Evolutionary conservation across 1,140 invertebrate genomes (phyloP).

Genomic region (Amyelois transitella): DNA sequence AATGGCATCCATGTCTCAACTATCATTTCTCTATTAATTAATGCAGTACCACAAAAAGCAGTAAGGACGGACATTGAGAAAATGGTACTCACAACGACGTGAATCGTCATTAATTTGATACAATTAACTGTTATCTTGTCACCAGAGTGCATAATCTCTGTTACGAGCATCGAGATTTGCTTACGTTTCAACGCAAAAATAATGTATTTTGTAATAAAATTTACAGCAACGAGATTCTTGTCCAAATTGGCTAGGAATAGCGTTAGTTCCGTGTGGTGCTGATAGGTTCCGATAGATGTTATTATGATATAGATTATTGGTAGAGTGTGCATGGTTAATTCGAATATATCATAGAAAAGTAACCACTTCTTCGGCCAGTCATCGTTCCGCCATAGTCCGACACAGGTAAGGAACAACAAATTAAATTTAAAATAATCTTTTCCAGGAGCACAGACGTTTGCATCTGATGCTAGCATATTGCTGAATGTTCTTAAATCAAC

Average conservation of each 20-base stretch:
- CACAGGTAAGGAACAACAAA: slow-evolving; percentile 42
- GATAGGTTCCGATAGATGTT: slow-evolving; percentile 43
- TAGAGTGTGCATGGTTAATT: slow-evolving; percentile 29
- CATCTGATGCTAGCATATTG: neutral
- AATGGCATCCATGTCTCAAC: slow-evolving; percentile 59
- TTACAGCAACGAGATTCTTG: slow-evolving; percentile 43
- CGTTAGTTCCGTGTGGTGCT: slow-evolving; percentile 25
- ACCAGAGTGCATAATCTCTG: slow-evolving; percentile 41
- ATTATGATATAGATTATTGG: slow-evolving; percentile 33
- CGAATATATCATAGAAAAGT: slow-evolving; percentile 38
- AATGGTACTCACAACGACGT: slow-evolving; percentile 31
- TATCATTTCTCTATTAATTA: slow-evolving; percentile 40
- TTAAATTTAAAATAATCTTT: slow-evolving; percentile 49
- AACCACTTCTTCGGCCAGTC: slow-evolving; percentile 16
- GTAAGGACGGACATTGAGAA: slow-evolving; percentile 22
- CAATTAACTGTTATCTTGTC: slow-evolving; percentile 33
- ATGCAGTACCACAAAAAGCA: slow-evolving; percentile 32
- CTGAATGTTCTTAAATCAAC: neutral
- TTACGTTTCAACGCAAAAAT: slow-evolving; percentile 39
- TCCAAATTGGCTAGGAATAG: slow-evolving; percentile 43
- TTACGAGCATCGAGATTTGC: slow-evolving; percentile 31
- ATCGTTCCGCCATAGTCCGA: slow-evolving; percentile 53
- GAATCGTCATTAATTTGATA: slow-evolving; percentile 36
- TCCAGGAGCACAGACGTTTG: neutral
- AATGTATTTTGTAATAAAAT: slow-evolving; percentile 44